Evolutionary conservation across 2,797 vertebrate genomes (phyloP).

Genomic region (Anableps anableps): DNA sequence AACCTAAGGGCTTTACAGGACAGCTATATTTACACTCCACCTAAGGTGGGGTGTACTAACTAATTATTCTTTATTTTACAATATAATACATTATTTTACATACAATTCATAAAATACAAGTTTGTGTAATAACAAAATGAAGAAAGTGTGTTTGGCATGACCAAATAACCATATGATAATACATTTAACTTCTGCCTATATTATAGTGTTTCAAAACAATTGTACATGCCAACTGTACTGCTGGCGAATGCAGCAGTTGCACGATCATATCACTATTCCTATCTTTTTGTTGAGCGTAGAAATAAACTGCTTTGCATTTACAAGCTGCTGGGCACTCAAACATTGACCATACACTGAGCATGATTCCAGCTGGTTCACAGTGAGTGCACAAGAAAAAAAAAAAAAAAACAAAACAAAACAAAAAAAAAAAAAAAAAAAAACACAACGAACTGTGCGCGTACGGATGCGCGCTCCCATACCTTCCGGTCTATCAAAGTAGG

Average conservation of each 20-base stretch:
- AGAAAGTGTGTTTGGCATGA: not conserved
- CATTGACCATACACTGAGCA: not conserved
- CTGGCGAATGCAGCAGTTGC: not conserved
- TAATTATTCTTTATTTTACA: too few relatives aligned
- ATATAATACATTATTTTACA: too few relatives aligned
- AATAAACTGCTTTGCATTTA: not conserved
- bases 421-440: conserved; percentile 30
- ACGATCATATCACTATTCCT: not conserved
- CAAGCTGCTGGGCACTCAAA: not conserved
- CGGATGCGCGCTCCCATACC: conserved; percentile 83
- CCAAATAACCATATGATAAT: not conserved
- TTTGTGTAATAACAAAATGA: not conserved
- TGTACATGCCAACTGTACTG: not conserved
- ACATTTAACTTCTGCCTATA: too few relatives aligned
- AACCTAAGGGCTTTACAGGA: not conserved
- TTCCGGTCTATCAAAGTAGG: conserved; percentile 83
- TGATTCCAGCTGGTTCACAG: conserved; percentile 56
- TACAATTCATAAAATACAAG: too few relatives aligned
- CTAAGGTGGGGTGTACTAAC: not conserved
- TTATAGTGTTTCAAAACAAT: not conserved
- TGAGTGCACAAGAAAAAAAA: conserved; percentile 42
- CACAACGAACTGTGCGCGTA: conserved; percentile 49
- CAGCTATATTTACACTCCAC: not conserved
- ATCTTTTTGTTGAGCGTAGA: not conserved
- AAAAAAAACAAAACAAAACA: conserved; percentile 35